A percentile compares a stretch with the other conserved stretches of the same genome.
phyloP scores from a whole-genome alignment of 1,140 invertebrate genomes.

The Aporrectodea caliginosa region DNA sequence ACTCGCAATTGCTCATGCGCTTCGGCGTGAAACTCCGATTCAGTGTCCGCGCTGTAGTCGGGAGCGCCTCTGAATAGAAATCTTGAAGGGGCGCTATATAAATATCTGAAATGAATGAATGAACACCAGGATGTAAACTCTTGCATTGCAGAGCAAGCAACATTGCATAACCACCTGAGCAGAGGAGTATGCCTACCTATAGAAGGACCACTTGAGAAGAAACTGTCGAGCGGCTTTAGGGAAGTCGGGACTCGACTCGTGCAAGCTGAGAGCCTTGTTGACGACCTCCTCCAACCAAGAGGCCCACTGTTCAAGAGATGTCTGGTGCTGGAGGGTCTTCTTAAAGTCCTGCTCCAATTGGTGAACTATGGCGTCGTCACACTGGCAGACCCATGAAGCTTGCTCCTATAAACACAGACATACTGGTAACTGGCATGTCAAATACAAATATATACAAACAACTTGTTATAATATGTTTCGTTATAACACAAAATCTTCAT shows the following conservation, averaged over 20 bases:
- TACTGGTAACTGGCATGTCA: not conserved
- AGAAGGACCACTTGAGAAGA: constrained; percentile 98
- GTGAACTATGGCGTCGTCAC: constrained; percentile 79
- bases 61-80: too few species aligned
- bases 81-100: too few species aligned
- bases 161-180: too few species aligned
- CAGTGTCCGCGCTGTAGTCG: too few species aligned
- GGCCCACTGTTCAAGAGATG: constrained; percentile 93
- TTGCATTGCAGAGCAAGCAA: too few species aligned
- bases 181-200: constrained; percentile 65
- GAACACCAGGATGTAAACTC: too few species aligned
- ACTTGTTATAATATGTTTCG: not conserved
- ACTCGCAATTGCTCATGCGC: too few species aligned
- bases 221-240: constrained; percentile 83
- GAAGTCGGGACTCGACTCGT: constrained; percentile 71
- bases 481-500: too few species aligned
- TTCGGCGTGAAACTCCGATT: too few species aligned
- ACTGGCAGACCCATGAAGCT: constrained; percentile 96
- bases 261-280: constrained; percentile 78
- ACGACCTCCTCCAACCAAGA: constrained; percentile 90
- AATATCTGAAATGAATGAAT: too few species aligned
- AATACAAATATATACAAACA: not conserved
- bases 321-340: constrained; percentile 83
- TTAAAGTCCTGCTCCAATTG: constrained; percentile 91
- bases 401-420: constrained; percentile 58